Percentiles rank a stretch among this genome's conserved stretches.
Conservation (phyloP, 2,113 vertebrate genomes). For the Eleginops maclovinus region DNA sequence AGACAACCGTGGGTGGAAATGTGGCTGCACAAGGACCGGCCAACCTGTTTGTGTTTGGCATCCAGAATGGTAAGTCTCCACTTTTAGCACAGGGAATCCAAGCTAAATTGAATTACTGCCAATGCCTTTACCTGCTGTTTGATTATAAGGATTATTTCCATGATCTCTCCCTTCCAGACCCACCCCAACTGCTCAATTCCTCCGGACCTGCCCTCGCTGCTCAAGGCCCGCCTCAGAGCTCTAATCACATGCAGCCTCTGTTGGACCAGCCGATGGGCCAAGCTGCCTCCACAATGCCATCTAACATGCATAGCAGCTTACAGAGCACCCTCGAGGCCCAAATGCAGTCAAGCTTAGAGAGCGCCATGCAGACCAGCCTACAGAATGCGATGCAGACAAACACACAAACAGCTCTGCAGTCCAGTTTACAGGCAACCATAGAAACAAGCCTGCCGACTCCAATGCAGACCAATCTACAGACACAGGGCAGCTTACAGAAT, state of each 20-base stretch:
- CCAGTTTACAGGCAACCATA: conserved; percentile 65
- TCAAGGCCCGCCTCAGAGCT: conserved; percentile 88
- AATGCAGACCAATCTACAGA: conserved; percentile 77
- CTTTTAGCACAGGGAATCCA: background rate
- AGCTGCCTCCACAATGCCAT: conserved; percentile 76
- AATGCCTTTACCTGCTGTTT: background rate
- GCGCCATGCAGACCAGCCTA: conserved; percentile 65
- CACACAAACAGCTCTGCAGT: conserved; percentile 61
- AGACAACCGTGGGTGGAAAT: conserved; percentile 86
- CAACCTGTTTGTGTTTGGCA: conserved; percentile 96
- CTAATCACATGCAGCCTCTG: conserved; percentile 88
- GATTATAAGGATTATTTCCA: background rate
- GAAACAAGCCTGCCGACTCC: conserved; percentile 70
- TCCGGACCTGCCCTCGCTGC: conserved; percentile 86
- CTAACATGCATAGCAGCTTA: conserved; percentile 74
- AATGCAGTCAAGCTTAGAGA: conserved; percentile 70
- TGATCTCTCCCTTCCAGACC: conserved; percentile 80
- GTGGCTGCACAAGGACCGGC: conserved; percentile 90
- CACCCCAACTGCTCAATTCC: conserved; percentile 89
- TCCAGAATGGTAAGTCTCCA: conserved; percentile 92
- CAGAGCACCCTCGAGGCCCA: conserved; percentile 78
- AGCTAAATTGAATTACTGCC: background rate
- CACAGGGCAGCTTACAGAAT: conserved; percentile 75
- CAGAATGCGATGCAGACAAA: conserved; percentile 76
- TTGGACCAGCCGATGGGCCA: conserved; percentile 91